Percentiles rank a stretch among this genome's conserved stretches.
phyloP scores from a whole-genome alignment of 1,140 invertebrate species.

The Atta cephalotes region DNA sequence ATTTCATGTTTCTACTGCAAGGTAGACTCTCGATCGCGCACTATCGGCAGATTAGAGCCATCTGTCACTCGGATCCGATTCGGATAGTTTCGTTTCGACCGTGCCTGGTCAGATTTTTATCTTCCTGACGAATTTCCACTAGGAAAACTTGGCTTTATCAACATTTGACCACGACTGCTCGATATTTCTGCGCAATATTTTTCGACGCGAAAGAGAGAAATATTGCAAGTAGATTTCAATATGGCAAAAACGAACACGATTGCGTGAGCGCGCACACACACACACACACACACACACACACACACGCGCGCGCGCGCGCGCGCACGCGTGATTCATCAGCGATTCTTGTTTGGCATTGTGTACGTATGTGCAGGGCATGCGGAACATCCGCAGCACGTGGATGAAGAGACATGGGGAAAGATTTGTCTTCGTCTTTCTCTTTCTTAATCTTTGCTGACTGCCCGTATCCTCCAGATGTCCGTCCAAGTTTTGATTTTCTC shows the following conservation, averaged over 20 bases:
- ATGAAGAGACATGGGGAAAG: constrained; percentile 20
- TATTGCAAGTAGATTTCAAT: constrained; percentile 27
- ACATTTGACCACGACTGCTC: constrained; percentile 49
- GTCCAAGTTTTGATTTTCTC: constrained; percentile 65
- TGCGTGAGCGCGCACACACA: not conserved
- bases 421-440: constrained; percentile 41
- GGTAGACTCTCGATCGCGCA: constrained; percentile 58
- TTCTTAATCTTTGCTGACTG: constrained; percentile 51
- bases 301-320: no score
- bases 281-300: no score
- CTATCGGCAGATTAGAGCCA: constrained; percentile 74
- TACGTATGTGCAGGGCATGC: not conserved
- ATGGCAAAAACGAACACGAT: constrained; percentile 25
- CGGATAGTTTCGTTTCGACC: constrained; percentile 74
- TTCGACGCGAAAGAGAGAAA: not conserved
- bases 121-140: constrained; percentile 58
- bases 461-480: constrained; percentile 11
- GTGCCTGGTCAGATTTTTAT: constrained; percentile 75
- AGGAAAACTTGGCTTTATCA: constrained; percentile 34
- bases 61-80: constrained; percentile 82
- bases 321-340: not conserved
- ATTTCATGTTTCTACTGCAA: constrained; percentile 38
- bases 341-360: not conserved
- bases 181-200: constrained; percentile 48
- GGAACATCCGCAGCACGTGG: constrained; percentile 1